Evolutionary conservation across 2,888 invertebrate species (phyloP), one percentile per base, ranked within the genome.

Genomic region (Protodeltote pygarga): DNA sequence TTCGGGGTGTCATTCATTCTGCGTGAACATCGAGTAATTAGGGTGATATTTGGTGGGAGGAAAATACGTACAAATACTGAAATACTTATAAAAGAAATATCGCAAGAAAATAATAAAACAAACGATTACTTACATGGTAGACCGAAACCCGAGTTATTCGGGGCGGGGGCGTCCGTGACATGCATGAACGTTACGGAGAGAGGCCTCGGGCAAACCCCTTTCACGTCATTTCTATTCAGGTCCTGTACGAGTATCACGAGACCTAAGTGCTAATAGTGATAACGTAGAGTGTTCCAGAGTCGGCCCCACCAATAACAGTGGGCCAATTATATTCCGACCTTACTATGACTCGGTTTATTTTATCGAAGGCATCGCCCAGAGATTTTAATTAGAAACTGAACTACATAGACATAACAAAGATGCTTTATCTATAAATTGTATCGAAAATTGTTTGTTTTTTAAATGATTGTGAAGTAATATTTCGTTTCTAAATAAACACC

Each of bases 201-300:
- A 49, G 62, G 62, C 68, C 66, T 52, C 63, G 58, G 52, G 61
- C 61, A 44, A 63, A 77, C 66, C 74, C 75, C 73, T 83, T 82
- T 77, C 66, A 67, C 70, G 61, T 73, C 62, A 85, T 89, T 89
- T 81, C 83, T 86, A 89, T 89, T 87, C 89, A 80, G 69, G 57
- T 55, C 71, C 59, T 66, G 79, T 71, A 46, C 62, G 50, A 60
- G 65, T 67, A 65, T 71, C 71, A 61, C 62, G 69, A 71, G 76
- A 75, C 79, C 83, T 86, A 81, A 85, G 86, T 83, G 81, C 82
- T 85, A 79, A 83, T 78, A 77, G 79, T 79, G 80, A 83, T 87
- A 84, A 80, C 72, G 72, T 66, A 67, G 71, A 77, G 71, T 73
- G 73, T 65, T 66, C 35, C 65, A 52, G 54, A 55, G 37, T 67